Conservation (phyloP, 2,797 vertebrate genomes). For the Coregonus suidteri region DNA sequence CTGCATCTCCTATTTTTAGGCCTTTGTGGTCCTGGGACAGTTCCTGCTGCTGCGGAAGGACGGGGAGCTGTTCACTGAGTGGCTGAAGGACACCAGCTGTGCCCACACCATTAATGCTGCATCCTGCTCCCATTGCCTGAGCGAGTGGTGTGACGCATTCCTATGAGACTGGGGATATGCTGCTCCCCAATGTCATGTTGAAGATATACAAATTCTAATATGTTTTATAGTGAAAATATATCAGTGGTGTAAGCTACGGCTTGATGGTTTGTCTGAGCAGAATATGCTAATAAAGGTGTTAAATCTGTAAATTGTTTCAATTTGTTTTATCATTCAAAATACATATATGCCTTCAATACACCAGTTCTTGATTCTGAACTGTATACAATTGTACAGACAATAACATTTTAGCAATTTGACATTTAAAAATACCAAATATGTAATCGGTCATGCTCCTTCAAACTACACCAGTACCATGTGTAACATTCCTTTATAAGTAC, state of each 20-base stretch:
- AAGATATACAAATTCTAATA: neutral
- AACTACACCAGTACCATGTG: constrained; percentile 8
- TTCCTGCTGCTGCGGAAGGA: constrained; percentile 72
- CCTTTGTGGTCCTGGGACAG: constrained; percentile 69
- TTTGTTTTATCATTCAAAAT: neutral
- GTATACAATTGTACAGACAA: neutral
- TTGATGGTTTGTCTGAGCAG: neutral
- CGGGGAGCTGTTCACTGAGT: constrained; percentile 65
- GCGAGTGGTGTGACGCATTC: constrained; percentile 73
- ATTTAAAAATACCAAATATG: constrained; percentile 5
- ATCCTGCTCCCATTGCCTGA: constrained; percentile 64
- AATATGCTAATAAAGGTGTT: neutral
- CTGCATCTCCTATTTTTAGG: constrained; percentile 45
- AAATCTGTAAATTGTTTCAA: neutral
- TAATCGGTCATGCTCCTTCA: neutral
- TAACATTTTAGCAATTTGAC: neutral
- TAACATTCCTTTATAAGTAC: constrained; percentile 10
- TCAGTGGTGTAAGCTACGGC: neutral
- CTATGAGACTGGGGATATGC: constrained; percentile 50
- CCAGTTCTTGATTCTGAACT: neutral
- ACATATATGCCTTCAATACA: neutral
- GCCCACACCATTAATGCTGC: constrained; percentile 62
- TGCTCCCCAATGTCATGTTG: neutral
- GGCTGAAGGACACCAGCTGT: constrained; percentile 68
- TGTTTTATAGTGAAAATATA: neutral